A percentile compares a stretch with the other conserved stretches of the same genome.
Evolutionary conservation across 1,140 invertebrate species (phyloP).

Genomic region (Gyrodactylus salaris): DNA sequence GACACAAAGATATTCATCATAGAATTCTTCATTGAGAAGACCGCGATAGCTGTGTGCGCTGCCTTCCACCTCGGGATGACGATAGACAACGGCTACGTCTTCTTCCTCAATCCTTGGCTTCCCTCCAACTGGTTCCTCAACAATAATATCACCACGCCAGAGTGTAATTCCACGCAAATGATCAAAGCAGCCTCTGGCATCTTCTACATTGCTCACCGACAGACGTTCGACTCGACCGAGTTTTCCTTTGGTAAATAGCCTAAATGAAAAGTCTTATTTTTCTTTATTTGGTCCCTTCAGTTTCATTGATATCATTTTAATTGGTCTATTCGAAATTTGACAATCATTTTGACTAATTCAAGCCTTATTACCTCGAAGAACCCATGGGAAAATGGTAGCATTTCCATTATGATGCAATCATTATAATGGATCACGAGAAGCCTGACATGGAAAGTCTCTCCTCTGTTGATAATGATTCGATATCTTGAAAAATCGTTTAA

Average conservation of each 20-base stretch:
- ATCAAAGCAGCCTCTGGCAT: not conserved
- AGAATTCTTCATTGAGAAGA: not conserved
- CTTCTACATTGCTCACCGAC: not conserved
- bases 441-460: no score
- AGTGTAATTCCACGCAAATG: not conserved
- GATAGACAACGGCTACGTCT: not conserved
- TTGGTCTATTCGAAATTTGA: no score
- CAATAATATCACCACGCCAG: not conserved
- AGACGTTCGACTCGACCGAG: not conserved
- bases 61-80: not conserved
- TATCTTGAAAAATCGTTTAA: no score
- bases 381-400: no score
- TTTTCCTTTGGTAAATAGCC: not conserved
- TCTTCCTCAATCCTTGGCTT: constrained; percentile 3
- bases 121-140: not conserved
- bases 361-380: no score
- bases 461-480: no score
- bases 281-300: no score
- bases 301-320: no score
- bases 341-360: no score
- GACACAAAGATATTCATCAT: not conserved
- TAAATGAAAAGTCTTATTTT: no score
- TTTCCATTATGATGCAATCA: no score
- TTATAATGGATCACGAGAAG: no score
- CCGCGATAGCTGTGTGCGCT: not conserved